Evolutionary conservation across 2,113 vertebrate species (phyloP).

Genomic region (Kryptolebias marmoratus): DNA sequence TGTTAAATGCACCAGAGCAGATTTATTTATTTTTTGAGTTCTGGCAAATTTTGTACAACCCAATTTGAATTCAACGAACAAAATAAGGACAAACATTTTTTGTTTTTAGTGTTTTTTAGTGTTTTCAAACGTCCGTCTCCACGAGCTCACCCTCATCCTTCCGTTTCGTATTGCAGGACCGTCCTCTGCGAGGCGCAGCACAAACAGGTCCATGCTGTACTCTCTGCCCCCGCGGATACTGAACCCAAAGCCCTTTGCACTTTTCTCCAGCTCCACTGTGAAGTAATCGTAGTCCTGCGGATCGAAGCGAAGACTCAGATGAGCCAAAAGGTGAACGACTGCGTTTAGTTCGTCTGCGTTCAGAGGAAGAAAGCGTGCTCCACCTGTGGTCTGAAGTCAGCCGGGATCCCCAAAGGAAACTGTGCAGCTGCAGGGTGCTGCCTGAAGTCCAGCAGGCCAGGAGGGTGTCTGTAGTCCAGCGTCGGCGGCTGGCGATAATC

Average conservation of each 20-base stretch:
- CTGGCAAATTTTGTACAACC: background rate
- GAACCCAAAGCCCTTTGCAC: conserved; percentile 97
- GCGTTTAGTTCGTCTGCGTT: conserved; percentile 3
- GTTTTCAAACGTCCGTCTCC: background rate
- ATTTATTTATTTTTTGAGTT: background rate
- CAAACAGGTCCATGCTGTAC: conserved; percentile 98
- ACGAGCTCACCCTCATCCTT: conserved; percentile 92
- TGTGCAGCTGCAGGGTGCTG: conserved; percentile 90
- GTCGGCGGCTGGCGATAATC: conserved; percentile 94
- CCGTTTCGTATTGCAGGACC: conserved; percentile 97
- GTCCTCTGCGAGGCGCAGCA: conserved; percentile 96
- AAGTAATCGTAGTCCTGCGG: conserved; percentile 96
- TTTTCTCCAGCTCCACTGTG: conserved; percentile 98
- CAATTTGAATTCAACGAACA: background rate
- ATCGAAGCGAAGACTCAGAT: background rate
- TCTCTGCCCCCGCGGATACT: conserved; percentile 97
- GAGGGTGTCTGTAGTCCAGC: conserved; percentile 93
- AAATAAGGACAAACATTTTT: background rate
- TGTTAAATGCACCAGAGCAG: no score
- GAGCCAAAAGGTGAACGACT: background rate
- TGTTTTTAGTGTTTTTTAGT: background rate
- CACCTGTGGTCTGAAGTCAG: conserved; percentile 98
- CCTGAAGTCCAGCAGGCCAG: conserved; percentile 92
- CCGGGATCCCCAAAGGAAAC: conserved; percentile 81
- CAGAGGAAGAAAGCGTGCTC: conserved; percentile 3